Evolutionary conservation across 2,888 invertebrate genomes (phyloP), one percentile per base, ranked within the genome.

Genomic region (Lasioglossum marginatum): DNA sequence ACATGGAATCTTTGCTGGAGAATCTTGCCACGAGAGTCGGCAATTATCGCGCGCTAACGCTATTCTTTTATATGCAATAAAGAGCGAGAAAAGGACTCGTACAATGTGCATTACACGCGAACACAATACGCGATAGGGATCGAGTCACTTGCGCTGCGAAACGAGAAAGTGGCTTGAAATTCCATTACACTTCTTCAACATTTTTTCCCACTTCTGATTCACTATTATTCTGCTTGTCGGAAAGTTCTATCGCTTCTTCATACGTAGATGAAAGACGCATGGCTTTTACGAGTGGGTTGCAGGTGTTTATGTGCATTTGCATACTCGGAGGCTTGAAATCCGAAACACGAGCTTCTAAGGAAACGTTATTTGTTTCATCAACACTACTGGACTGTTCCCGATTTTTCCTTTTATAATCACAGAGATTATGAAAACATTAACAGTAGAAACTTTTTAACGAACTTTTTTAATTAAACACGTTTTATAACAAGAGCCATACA

Each of bases 11-110:
- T 16, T 16, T 1, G 16, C 2, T 31, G 31, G 6, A 63, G 16
- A 31, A 31, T 63, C 27, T 60, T 60, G 52, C 27, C 27, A 31
- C 63, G 31, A 14, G 63, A 31, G 4, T 5, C 12, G 6, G n/a
- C 45, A n/a, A 45, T 45, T 27, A 45, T 4, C 34, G 48, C 52
- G 45, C 48, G 45, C 60, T 57, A n/a, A 73, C 66, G 34, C 16
- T 52, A 48, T 66, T 27, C 43, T 63, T 77, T 82, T 45, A 63
- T 43, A n/a, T 4, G 34, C 63, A 34, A 27, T 23, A 71, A 82
- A 82, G 34, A 37, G 52, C 27, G 27, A 79, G 31, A 52, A 40
- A 45, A 74, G 31, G 31, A 71, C 80, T 75, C 74, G 23, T 6
- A 19, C 40, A 70, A 43, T 31, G 34, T 19, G 23, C 23, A 66